These are phyloP conservation scores for Lagorchestes hirsutus DNA, from an alignment of 2,797 vertebrate genomes.

Conservation along the genomic window DNA sequence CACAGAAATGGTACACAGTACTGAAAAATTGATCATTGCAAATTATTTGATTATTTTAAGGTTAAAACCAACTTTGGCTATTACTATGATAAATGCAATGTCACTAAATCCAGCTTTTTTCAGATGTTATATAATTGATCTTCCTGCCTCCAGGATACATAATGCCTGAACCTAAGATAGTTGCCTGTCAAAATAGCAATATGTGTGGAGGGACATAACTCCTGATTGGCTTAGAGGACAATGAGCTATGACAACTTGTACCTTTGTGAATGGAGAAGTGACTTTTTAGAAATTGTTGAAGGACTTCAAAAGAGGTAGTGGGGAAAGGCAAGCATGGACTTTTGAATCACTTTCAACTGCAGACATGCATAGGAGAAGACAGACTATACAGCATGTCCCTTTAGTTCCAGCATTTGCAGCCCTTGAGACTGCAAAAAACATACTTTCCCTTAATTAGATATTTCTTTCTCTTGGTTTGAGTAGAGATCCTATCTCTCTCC, in stretches of 20 bases:
- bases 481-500: neutral
- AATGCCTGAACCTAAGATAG: neutral
- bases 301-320: neutral
- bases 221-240: neutral
- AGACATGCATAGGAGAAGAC: neutral
- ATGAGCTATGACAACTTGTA: neutral
- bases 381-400: neutral
- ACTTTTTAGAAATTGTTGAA: neutral
- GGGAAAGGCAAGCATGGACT: neutral
- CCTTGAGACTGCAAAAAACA: neutral
- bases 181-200: neutral
- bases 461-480: neutral
- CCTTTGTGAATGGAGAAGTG: neutral
- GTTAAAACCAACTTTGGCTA: constrained; percentile 28
- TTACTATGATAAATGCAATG: neutral
- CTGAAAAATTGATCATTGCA: neutral
- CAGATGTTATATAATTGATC: neutral
- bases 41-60: constrained; percentile 15
- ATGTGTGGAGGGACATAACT: neutral
- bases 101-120: neutral
- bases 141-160: neutral
- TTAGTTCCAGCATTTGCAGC: neutral
- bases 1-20: neutral
- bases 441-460: neutral
- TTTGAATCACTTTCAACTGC: neutral